Conservation (phyloP, 2,797 vertebrate species). For the Tenualosa ilisha region DNA sequence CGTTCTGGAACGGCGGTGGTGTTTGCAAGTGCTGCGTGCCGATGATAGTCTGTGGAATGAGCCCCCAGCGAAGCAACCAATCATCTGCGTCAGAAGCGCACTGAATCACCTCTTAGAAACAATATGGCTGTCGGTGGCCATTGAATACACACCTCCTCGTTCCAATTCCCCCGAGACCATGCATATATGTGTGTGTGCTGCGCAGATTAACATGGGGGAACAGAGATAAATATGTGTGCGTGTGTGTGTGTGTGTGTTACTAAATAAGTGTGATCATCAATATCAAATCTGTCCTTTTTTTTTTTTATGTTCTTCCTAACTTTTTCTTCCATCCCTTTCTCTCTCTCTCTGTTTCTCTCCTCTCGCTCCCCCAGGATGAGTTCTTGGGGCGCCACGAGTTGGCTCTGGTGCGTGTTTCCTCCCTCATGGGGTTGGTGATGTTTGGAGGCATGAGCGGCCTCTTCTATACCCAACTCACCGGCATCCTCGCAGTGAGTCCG, state of each 20-base stretch:
- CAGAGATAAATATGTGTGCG: neutral
- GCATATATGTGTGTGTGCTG: neutral
- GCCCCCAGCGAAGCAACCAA: constrained; percentile 42
- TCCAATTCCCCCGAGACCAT: too few relatives aligned
- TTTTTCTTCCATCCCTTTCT: neutral
- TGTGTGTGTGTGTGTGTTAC: neutral
- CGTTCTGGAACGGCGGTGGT: constrained; percentile 26
- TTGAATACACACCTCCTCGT: neutral
- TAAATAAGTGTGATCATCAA: neutral
- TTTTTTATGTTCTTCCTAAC: neutral
- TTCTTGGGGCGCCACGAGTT: constrained; percentile 90
- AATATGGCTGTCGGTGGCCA: neutral
- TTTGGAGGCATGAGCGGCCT: constrained; percentile 90
- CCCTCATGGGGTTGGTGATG: constrained; percentile 92
- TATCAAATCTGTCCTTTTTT: neutral
- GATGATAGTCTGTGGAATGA: constrained; percentile 28
- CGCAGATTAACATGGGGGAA: neutral
- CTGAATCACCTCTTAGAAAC: constrained; percentile 30
- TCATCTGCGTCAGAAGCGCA: constrained; percentile 12
- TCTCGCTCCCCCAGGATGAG: constrained; percentile 71
- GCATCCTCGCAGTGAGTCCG: constrained; percentile 88
- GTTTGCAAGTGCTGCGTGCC: neutral
- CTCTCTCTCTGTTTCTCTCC: neutral
- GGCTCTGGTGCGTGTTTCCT: constrained; percentile 89
- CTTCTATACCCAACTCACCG: constrained; percentile 91